phyloP scores from a whole-genome alignment of 2,888 invertebrate genomes.

The Macaria liturata region DNA sequence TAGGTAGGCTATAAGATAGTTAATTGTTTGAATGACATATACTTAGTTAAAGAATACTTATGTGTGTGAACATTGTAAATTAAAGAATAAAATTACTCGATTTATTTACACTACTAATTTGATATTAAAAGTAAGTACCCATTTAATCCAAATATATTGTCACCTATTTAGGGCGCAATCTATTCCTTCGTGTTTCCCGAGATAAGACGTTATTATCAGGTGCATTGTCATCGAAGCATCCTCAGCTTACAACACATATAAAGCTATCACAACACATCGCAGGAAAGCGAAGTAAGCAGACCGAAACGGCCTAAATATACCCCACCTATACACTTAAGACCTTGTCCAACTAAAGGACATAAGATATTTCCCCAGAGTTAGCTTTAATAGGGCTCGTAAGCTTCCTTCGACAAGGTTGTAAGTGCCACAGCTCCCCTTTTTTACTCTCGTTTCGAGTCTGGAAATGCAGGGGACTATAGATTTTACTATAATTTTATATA shows the following conservation, averaged over 20 bases:
- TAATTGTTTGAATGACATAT: too few relatives aligned
- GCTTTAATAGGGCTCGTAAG: slow-evolving; percentile 42
- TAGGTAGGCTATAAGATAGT: too few relatives aligned
- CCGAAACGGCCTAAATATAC: slow-evolving; percentile 73
- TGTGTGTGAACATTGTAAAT: too few relatives aligned
- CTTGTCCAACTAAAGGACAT: slow-evolving; percentile 55
- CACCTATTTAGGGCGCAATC: too few relatives aligned
- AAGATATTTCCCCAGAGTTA: slow-evolving; percentile 47
- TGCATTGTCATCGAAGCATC: slow-evolving; percentile 2
- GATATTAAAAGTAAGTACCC: too few relatives aligned
- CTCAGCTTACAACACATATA: slow-evolving; percentile 6
- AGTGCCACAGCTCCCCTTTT: slow-evolving; percentile 65
- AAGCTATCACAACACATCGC: slow-evolving; percentile 49
- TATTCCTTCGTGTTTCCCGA: too few relatives aligned
- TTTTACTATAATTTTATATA: slow-evolving; percentile 12
- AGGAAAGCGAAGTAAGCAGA: slow-evolving; percentile 60
- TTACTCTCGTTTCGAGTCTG: slow-evolving; percentile 70
- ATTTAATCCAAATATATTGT: too few relatives aligned
- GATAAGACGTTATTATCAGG: too few relatives aligned
- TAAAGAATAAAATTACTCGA: too few relatives aligned
- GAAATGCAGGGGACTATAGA: slow-evolving; percentile 62
- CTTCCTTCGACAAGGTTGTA: slow-evolving; percentile 66
- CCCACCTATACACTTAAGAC: slow-evolving; percentile 43
- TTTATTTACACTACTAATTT: too few relatives aligned
- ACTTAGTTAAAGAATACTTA: too few relatives aligned